Base-by-base conservation (phyloP, 2,888 invertebrate genomes). In the Ectemnius cavifrons region DNA sequence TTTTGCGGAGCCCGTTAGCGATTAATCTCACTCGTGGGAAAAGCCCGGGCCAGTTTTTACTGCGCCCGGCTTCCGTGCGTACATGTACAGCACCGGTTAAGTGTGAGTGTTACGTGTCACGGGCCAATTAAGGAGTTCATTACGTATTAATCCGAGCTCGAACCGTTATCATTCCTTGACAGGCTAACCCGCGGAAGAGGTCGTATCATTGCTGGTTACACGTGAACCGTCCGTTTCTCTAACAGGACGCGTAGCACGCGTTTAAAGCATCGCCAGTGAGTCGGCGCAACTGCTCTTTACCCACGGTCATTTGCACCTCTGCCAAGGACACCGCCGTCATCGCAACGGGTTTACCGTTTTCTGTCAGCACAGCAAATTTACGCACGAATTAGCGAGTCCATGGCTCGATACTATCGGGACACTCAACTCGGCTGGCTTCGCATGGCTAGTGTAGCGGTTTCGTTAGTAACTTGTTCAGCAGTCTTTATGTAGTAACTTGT, bases 111-210 rank as follows among this genome's bases (percentile, higher is more conserved):
- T 73, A 74, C 75, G 77, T 77, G 69, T 83, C 76, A 67, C 59
- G 72, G 52, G 28, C 75, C 80, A 76, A 80, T 82, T 82, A 81
- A 74, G 78, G 75, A 57, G 70, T 78, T 67, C 72, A 82, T 84
- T 84, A 80, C 75, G 78, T 83, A 84, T 84, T 84, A 82, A 84
- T 84, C 71, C 65, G 70, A 67, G 67, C 63, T 69, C 72, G 20
- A 58, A 75, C 75, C 82, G 79, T 84, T 84, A 84, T 73, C 70
- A 71, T 67, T 37, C 63, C 60, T 59, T 52, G 73, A 71, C 23
- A 74, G 63, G 62, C 28, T 56, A 62, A 49, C 58, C 59, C 71
- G 65, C 78, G 75, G 27, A 66, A 66, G 75, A 77, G 81, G 76
- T 81, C 78, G 71, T 57, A 47, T 65, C 6, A 59, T 47, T 66